A percentile compares a stretch with the other conserved stretches of the same genome.
Conservation (phyloP, 2,888 invertebrate genomes). For the Limnephilus rhombicus region DNA sequence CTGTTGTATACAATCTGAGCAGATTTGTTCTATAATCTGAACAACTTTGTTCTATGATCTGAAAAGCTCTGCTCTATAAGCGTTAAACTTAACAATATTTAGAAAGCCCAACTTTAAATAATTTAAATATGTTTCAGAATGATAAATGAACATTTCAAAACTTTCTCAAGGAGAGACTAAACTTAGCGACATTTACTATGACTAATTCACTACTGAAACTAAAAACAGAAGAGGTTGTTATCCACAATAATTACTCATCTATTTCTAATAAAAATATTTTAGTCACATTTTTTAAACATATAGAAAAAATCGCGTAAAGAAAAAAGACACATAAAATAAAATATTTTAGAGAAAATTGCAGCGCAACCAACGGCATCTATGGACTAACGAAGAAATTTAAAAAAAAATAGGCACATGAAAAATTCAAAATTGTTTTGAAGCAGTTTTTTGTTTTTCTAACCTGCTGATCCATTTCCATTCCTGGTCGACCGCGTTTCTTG, state of each 20-base stretch:
- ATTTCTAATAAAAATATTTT: slow-evolving; percentile 49
- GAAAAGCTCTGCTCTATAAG: no score
- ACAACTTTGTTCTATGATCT: no score
- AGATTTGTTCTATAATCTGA: no score
- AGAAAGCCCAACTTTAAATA: neutral
- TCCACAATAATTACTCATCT: slow-evolving; percentile 52
- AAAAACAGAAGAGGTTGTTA: slow-evolving; percentile 45
- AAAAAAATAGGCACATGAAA: slow-evolving; percentile 64
- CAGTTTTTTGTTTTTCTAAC: slow-evolving; percentile 76
- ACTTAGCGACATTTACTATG: slow-evolving; percentile 38
- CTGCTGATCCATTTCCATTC: slow-evolving; percentile 85
- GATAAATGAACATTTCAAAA: neutral
- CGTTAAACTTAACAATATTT: neutral
- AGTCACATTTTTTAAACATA: slow-evolving; percentile 56
- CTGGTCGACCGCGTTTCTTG: slow-evolving; percentile 80
- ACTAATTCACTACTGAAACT: slow-evolving; percentile 42
- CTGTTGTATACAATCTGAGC: no score
- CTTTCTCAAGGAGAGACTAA: neutral
- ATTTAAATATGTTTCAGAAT: neutral
- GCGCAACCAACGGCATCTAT: slow-evolving; percentile 55
- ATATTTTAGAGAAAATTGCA: slow-evolving; percentile 42
- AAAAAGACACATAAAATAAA: slow-evolving; percentile 37
- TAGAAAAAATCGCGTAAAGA: slow-evolving; percentile 54
- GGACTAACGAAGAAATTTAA: slow-evolving; percentile 47
- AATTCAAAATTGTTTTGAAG: slow-evolving; percentile 56